Evolutionary conservation across 1,140 invertebrate genomes (phyloP).

Genomic region (Brachionus paranguensis): DNA sequence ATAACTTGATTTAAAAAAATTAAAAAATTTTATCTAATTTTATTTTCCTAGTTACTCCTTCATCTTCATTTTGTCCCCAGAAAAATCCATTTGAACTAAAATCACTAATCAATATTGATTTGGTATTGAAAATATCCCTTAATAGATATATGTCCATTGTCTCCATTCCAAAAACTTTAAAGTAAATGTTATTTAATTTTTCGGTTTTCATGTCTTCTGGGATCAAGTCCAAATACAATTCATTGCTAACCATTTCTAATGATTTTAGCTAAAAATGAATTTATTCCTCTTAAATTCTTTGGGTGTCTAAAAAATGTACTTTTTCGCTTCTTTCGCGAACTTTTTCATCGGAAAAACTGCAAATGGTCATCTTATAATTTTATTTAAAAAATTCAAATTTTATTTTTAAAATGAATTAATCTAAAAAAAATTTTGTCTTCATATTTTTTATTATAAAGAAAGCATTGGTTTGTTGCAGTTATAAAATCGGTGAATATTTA

Average conservation of each 20-base stretch:
- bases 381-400: neutral
- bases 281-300: neutral
- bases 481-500: neutral
- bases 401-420: neutral
- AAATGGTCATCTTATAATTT: neutral
- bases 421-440: neutral
- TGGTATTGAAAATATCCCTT: neutral
- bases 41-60: neutral
- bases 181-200: neutral
- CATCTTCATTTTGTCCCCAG: neutral
- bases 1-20: neutral
- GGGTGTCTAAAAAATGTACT: neutral
- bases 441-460: neutral
- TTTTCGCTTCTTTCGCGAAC: neutral
- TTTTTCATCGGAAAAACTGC: neutral
- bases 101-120: slow-evolving; percentile 9
- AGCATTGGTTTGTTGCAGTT: neutral
- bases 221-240: neutral
- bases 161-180: slow-evolving; percentile 5
- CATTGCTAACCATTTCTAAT: neutral
- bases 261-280: neutral
- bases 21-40: neutral
- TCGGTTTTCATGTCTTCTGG: slow-evolving; percentile 21
- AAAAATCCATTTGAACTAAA: slow-evolving; percentile 5
- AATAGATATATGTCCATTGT: slow-evolving; percentile 12